These are phyloP conservation scores for Sapajus apella DNA, from an alignment of 2,113 vertebrate species.

Conservation along the genomic window DNA sequence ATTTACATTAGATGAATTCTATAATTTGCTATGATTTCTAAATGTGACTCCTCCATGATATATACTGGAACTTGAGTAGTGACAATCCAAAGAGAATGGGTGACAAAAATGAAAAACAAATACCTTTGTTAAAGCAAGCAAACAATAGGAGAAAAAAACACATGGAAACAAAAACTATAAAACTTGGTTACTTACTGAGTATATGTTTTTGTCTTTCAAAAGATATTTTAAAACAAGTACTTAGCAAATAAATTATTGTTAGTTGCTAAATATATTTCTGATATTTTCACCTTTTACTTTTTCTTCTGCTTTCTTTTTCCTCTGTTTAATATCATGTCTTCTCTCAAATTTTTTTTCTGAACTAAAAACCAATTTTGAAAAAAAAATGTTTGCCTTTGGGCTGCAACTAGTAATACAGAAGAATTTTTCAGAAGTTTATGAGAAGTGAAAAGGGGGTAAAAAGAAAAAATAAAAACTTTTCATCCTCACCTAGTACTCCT, in stretches of 20 bases:
- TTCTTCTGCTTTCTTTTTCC: background rate
- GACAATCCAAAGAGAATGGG: background rate
- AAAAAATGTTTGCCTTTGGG: conserved; percentile 69
- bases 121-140: background rate
- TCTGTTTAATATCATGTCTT: conserved; percentile 12
- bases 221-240: background rate
- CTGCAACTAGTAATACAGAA: conserved; percentile 24
- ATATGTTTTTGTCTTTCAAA: background rate
- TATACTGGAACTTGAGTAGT: background rate
- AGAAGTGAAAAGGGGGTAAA: conserved; percentile 2
- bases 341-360: conserved; percentile 52
- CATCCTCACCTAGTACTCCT: background rate
- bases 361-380: conserved; percentile 63
- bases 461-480: background rate
- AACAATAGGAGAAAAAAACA: background rate
- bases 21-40: background rate
- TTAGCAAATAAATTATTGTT: background rate
- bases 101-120: background rate
- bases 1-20: background rate
- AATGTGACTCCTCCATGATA: background rate
- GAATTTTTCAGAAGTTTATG: conserved; percentile 60
- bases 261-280: background rate
- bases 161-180: background rate
- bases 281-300: background rate
- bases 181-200: background rate